phyloP scores from a whole-genome alignment of 2,888 invertebrate genomes.

The Chrysolina americana region DNA sequence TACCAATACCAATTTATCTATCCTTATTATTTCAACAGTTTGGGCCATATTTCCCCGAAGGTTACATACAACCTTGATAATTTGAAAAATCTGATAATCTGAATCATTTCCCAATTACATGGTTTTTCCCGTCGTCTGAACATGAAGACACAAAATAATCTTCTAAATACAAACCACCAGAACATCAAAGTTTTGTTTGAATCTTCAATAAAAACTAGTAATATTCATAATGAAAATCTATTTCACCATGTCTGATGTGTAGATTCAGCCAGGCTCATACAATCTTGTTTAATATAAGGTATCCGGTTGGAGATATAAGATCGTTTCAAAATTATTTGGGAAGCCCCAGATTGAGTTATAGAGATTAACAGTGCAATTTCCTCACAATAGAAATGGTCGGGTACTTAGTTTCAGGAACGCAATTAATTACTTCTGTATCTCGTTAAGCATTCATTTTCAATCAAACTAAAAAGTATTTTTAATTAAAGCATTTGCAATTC shows the following conservation, averaged over 20 bases:
- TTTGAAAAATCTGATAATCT: no score
- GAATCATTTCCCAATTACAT: no score
- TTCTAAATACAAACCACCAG: no score
- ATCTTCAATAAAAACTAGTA: no score
- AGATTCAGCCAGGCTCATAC: constrained; percentile 7
- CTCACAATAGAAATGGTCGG: constrained; percentile 31
- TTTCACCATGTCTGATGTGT: not conserved
- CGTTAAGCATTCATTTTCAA: constrained; percentile 30
- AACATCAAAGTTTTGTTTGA: no score
- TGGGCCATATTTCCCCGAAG: no score
- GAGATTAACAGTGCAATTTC: constrained; percentile 34
- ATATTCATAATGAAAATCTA: no score
- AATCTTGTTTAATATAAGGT: constrained; percentile 27
- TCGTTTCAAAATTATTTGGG: constrained; percentile 33
- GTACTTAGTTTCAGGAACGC: constrained; percentile 26
- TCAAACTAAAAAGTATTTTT: constrained; percentile 18
- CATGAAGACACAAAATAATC: no score
- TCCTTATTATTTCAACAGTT: no score
- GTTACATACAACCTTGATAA: no score
- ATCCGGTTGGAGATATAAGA: constrained; percentile 17
- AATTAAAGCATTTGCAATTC: constrained; percentile 12
- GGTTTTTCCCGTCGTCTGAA: no score
- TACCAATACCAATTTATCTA: no score
- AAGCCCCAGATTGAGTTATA: constrained; percentile 29
- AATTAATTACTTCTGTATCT: constrained; percentile 32